Conservation (phyloP, 1,140 invertebrate genomes). For the Atta texana region DNA sequence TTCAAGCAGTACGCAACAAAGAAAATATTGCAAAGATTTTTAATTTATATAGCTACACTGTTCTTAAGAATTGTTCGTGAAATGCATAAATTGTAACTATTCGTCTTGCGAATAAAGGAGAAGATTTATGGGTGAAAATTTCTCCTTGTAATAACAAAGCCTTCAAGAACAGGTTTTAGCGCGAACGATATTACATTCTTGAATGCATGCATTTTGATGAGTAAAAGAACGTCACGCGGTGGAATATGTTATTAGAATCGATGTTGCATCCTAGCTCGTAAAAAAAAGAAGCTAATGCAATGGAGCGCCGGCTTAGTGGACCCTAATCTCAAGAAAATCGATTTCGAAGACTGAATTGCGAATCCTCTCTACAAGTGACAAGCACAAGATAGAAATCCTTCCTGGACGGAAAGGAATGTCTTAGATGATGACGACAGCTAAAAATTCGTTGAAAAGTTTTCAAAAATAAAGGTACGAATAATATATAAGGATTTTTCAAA, state of each 20-base stretch:
- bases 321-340: slow-evolving; percentile 71
- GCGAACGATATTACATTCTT: slow-evolving; percentile 15
- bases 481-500: not conserved
- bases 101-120: not conserved
- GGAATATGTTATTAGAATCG: slow-evolving; percentile 67
- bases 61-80: slow-evolving; percentile 4
- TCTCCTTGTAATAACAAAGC: slow-evolving; percentile 2
- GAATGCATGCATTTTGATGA: slow-evolving; percentile 20
- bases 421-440: not conserved
- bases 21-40: not conserved
- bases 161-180: not conserved
- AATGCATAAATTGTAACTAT: not conserved
- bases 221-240: not conserved
- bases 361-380: slow-evolving; percentile 32
- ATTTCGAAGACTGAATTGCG: slow-evolving; percentile 48
- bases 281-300: slow-evolving; percentile 62
- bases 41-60: slow-evolving; percentile 14
- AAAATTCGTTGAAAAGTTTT: not conserved
- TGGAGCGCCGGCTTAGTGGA: slow-evolving; percentile 9
- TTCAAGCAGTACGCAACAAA: not conserved
- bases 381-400: slow-evolving; percentile 45
- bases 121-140: not conserved
- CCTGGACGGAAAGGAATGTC: slow-evolving; percentile 4
- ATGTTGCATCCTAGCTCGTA: slow-evolving; percentile 2
- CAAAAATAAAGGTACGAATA: not conserved